These are phyloP conservation scores for Strigamia maritima DNA, from an alignment of 2,888 invertebrate genomes.

Conservation along the genomic window DNA sequence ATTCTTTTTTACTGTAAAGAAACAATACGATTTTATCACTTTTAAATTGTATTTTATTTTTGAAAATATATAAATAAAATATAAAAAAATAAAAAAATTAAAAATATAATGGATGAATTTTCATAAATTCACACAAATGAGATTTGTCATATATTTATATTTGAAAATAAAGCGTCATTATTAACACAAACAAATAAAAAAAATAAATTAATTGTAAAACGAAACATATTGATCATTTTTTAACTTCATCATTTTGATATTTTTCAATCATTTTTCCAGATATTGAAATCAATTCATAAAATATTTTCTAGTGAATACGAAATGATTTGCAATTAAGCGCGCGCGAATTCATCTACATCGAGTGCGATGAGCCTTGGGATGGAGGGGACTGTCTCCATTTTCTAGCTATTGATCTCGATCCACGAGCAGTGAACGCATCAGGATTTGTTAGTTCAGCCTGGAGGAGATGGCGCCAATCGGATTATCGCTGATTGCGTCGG, in stretches of 20 bases:
- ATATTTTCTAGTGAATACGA: slow-evolving; percentile 6
- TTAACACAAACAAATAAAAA: too few species aligned
- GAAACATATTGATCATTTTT: neutral
- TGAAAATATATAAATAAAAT: too few species aligned
- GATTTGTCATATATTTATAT: too few species aligned
- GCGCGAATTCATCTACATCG: slow-evolving; percentile 19
- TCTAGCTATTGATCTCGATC: slow-evolving; percentile 24
- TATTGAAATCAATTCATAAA: neutral
- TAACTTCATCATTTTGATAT: slow-evolving; percentile 2
- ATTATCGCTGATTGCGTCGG: slow-evolving; percentile 26
- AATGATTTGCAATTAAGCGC: slow-evolving; percentile 17
- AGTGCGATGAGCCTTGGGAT: slow-evolving; percentile 5
- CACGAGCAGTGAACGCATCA: slow-evolving; percentile 23
- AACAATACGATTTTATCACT: neutral
- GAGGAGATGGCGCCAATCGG: slow-evolving; percentile 22
- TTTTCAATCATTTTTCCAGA: slow-evolving; percentile 13
- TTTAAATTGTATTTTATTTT: neutral
- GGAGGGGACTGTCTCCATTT: slow-evolving; percentile 14
- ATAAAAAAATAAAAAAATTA: too few species aligned
- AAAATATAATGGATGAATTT: too few species aligned
- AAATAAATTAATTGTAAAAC: neutral
- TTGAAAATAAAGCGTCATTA: too few species aligned
- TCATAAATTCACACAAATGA: too few species aligned
- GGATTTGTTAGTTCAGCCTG: slow-evolving; percentile 27
- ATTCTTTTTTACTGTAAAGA: neutral